These are phyloP conservation scores for Alcis repandata DNA, from an alignment of 2,888 invertebrate genomes.

Conservation along the genomic window DNA sequence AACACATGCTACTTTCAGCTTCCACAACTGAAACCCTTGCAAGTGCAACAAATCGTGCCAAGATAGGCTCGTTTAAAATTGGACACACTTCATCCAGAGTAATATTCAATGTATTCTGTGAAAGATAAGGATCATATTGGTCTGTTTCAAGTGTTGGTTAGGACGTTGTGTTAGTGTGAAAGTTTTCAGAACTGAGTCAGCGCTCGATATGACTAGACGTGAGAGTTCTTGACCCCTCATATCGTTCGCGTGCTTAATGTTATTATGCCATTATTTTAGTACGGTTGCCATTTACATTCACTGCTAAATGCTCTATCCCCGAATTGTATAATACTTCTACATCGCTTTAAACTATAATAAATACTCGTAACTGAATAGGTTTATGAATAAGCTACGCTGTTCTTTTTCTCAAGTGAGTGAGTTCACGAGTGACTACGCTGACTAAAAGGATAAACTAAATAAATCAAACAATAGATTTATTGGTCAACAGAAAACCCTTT, in stretches of 20 bases:
- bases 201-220: constrained; percentile 77
- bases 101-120: constrained; percentile 33
- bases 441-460: background rate
- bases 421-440: background rate
- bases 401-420: background rate
- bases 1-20: constrained; percentile 55
- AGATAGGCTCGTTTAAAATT: constrained; percentile 40
- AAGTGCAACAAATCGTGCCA: constrained; percentile 60
- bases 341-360: background rate
- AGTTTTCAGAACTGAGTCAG: constrained; percentile 61
- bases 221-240: constrained; percentile 72
- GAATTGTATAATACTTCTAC: background rate
- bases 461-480: background rate
- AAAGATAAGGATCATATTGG: constrained; percentile 36
- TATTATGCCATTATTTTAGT: constrained; percentile 20
- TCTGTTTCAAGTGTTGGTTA: constrained; percentile 37
- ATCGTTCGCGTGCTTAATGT: constrained; percentile 52
- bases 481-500: background rate
- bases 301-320: background rate
- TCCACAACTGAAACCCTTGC: constrained; percentile 50
- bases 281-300: constrained; percentile 10
- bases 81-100: constrained; percentile 16
- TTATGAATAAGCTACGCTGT: background rate
- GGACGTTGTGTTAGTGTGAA: constrained; percentile 40
- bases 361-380: background rate